These are phyloP conservation scores for Ceratina calcarata DNA, from an alignment of 1,140 invertebrate genomes.

Conservation along the genomic window DNA sequence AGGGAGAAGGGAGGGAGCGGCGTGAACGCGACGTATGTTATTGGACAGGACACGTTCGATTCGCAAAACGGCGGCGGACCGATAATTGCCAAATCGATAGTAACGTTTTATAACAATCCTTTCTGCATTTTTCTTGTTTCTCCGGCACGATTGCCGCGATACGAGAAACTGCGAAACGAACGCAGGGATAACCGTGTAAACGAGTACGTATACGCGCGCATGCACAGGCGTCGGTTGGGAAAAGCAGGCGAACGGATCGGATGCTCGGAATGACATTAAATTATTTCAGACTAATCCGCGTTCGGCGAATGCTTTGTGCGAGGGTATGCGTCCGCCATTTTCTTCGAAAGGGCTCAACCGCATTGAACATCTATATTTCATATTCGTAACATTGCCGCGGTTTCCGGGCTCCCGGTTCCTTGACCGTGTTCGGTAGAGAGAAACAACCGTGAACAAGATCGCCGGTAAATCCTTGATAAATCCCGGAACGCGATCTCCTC, in stretches of 20 bases:
- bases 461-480: neutral
- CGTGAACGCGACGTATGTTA: neutral
- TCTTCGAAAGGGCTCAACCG: constrained; percentile 72
- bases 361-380: constrained; percentile 46
- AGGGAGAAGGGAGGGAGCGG: neutral
- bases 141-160: neutral
- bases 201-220: neutral
- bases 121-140: constrained; percentile 7
- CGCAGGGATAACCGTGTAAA: neutral
- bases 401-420: neutral
- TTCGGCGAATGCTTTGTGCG: constrained; percentile 65
- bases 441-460: neutral
- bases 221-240: neutral
- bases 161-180: neutral
- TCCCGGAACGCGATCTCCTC: neutral
- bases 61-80: neutral
- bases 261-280: constrained; percentile 4
- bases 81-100: constrained; percentile 50
- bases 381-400: constrained; percentile 31
- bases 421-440: neutral
- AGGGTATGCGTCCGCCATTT: constrained; percentile 74
- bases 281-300: constrained; percentile 64
- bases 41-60: neutral
- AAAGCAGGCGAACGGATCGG: neutral
- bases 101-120: constrained; percentile 36